Evolutionary conservation across 2,888 invertebrate genomes (phyloP).

Genomic region (Platynereis dumerilii): DNA sequence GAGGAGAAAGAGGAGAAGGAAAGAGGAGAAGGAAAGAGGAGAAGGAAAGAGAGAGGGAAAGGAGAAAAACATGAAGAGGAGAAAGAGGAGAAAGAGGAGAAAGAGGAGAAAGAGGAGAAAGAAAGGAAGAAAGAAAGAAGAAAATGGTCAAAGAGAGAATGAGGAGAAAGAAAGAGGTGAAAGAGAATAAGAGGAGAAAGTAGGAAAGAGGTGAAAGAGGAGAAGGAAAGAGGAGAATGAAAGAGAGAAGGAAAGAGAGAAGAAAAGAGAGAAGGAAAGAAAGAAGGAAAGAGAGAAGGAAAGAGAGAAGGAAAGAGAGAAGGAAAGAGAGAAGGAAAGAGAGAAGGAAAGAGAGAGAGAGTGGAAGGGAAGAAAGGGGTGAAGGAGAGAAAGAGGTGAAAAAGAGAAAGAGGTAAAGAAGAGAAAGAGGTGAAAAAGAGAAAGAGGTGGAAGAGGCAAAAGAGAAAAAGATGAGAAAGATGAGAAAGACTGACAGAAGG

Average conservation of each 20-base stretch:
- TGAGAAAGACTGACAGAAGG: neutral
- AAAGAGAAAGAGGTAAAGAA: neutral
- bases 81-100: too few species aligned
- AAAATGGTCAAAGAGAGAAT: neutral
- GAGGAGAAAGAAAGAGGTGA: neutral
- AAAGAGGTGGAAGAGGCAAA: too few species aligned
- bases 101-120: neutral
- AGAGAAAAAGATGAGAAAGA: neutral
- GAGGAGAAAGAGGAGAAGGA: slow-evolving; percentile 3
- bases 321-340: neutral
- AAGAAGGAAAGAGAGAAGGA: neutral
- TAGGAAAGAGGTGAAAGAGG: neutral
- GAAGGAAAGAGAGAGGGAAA: neutral
- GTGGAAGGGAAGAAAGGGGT: neutral
- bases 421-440: neutral
- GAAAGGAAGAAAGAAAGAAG: neutral
- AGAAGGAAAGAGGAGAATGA: too few species aligned
- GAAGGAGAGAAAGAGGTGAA: neutral
- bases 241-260: neutral
- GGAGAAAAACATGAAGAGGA: neutral
- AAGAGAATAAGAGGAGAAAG: neutral
- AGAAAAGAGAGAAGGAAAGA: neutral
- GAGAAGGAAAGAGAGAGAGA: neutral
- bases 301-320: neutral
- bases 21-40: neutral